Conservation (phyloP, 2,888 invertebrate species). For the Tachina lurida region DNA sequence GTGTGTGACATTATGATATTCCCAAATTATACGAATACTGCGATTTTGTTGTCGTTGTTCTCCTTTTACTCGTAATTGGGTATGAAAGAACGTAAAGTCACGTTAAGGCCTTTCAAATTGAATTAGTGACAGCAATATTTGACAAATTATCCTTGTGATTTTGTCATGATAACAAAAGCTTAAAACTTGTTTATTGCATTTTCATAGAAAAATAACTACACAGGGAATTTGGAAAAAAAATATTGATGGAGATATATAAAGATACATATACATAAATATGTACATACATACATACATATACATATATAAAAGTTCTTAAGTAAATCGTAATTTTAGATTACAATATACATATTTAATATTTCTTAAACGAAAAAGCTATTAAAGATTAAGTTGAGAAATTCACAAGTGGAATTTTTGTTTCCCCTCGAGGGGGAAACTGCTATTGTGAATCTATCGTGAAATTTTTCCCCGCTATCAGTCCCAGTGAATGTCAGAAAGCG, state of each 20-base stretch:
- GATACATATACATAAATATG: too few species aligned
- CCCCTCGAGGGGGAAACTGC: too few species aligned
- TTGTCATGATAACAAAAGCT: constrained; percentile 46
- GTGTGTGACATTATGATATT: not conserved
- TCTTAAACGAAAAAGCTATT: too few species aligned
- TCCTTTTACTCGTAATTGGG: constrained; percentile 43
- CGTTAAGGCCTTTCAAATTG: constrained; percentile 74
- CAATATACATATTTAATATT: too few species aligned
- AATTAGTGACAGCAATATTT: constrained; percentile 79
- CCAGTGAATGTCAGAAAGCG: too few species aligned
- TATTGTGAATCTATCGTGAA: too few species aligned
- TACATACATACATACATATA: too few species aligned
- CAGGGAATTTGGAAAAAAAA: not conserved
- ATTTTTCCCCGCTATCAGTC: too few species aligned
- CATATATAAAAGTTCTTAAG: not conserved
- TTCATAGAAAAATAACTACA: constrained; percentile 32
- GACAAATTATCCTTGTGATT: constrained; percentile 75
- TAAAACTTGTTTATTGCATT: constrained; percentile 47
- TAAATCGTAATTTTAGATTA: too few species aligned
- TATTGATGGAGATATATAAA: not conserved
- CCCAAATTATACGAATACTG: not conserved
- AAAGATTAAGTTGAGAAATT: too few species aligned
- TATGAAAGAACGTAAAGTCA: constrained; percentile 62
- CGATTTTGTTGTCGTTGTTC: constrained; percentile 25
- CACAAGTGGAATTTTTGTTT: too few species aligned